Evolutionary conservation across 1,140 invertebrate genomes (phyloP).

Genomic region (Listronotus bonariensis): DNA sequence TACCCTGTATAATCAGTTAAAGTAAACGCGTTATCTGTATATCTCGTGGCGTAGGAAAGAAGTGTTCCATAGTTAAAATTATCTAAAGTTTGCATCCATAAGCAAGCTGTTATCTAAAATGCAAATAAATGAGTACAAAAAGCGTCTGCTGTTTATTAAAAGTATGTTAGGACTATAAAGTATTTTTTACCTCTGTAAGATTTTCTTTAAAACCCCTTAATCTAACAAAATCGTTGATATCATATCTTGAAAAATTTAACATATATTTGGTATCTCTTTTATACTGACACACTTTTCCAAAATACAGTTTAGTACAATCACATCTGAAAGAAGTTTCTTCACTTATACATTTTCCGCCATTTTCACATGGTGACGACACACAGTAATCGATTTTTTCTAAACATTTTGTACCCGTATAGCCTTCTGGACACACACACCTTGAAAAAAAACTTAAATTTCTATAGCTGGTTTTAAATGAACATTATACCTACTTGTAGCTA

Average conservation of each 20-base stretch:
- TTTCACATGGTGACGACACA: slow-evolving; percentile 57
- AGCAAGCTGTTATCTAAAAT: slow-evolving; percentile 63
- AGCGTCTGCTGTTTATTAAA: not conserved
- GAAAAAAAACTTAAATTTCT: slow-evolving; percentile 33
- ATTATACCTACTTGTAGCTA: slow-evolving; percentile 52
- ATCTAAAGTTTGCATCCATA: slow-evolving; percentile 71
- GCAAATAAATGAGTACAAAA: not conserved
- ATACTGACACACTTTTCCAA: slow-evolving; percentile 56
- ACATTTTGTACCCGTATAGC: slow-evolving; percentile 59
- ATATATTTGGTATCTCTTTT: slow-evolving; percentile 59
- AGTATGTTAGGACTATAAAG: too few relatives aligned
- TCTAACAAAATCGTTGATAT: slow-evolving; percentile 61
- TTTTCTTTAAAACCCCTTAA: slow-evolving; percentile 55
- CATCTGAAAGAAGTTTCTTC: slow-evolving; percentile 52
- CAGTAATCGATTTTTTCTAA: slow-evolving; percentile 62
- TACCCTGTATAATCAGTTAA: slow-evolving; percentile 75
- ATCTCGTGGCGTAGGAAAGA: slow-evolving; percentile 68
- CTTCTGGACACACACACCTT: slow-evolving; percentile 61
- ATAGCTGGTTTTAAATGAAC: too few relatives aligned
- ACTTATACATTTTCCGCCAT: slow-evolving; percentile 61
- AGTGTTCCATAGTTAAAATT: slow-evolving; percentile 72
- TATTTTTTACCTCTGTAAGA: slow-evolving; percentile 53
- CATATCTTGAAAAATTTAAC: slow-evolving; percentile 60
- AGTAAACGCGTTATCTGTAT: slow-evolving; percentile 68
- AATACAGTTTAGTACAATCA: slow-evolving; percentile 53